Evolutionary conservation across 2,797 vertebrate genomes (phyloP).

Genomic region (Falco rusticolus): DNA sequence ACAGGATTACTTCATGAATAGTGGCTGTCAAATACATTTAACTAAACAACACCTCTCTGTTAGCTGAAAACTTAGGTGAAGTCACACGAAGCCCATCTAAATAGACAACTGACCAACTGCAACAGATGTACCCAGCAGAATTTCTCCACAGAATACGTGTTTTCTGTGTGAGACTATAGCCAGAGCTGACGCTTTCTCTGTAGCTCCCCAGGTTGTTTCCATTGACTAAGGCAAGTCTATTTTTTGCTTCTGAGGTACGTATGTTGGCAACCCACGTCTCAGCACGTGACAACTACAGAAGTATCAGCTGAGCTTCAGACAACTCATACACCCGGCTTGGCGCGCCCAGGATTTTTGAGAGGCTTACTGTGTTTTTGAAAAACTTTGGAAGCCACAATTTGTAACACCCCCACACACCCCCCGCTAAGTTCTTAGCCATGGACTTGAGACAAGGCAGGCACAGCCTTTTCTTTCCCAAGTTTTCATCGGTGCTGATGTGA

Average conservation of each 20-base stretch:
- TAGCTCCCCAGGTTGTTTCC: neutral
- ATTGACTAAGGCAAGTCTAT: neutral
- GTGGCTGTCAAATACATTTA: conserved; percentile 33
- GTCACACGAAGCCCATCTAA: neutral
- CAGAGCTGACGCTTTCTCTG: neutral
- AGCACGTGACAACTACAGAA: accelerated
- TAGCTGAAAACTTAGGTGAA: neutral
- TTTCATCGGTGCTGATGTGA: neutral
- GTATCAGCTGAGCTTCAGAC: neutral
- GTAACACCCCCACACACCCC: too few relatives aligned
- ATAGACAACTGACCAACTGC: neutral
- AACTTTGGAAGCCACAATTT: neutral
- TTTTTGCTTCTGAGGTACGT: neutral
- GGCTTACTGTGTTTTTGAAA: neutral
- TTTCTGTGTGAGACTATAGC: neutral
- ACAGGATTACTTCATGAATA: conserved; percentile 6
- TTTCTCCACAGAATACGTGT: neutral
- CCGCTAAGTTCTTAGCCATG: neutral
- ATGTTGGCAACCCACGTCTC: neutral
- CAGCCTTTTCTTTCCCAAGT: neutral
- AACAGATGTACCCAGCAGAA: accelerated
- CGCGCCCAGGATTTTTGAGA: neutral
- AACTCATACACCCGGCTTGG: neutral
- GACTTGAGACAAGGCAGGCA: neutral
- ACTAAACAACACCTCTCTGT: neutral